A percentile compares a stretch with the other conserved stretches of the same genome.
Evolutionary conservation across 2,113 vertebrate genomes (phyloP).

Genomic region (Cinclus cinclus): DNA sequence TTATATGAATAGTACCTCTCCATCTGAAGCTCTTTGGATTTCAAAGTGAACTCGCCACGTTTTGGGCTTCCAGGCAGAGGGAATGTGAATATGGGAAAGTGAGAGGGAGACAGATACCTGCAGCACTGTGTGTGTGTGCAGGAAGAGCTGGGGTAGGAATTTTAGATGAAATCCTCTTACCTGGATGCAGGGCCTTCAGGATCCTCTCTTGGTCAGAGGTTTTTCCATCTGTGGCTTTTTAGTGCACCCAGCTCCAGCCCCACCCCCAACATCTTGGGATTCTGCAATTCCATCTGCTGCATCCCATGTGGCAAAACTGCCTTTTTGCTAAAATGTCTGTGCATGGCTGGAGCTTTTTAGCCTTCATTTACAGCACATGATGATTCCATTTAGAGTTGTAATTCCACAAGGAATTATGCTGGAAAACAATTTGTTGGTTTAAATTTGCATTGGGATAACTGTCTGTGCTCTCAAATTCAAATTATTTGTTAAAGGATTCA

Average conservation of each 20-base stretch:
- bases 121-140: neutral
- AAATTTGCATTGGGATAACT: neutral
- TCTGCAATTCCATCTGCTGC: neutral
- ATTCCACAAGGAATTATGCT: neutral
- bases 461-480: neutral
- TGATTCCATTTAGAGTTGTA: neutral
- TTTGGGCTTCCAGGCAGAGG: neutral
- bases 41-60: accelerated
- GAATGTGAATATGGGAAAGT: neutral
- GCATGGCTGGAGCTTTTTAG: neutral
- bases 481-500: neutral
- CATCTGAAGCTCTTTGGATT: neutral
- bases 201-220: neutral
- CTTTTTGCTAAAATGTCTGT: neutral
- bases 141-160: neutral
- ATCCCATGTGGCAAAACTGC: neutral
- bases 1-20: neutral
- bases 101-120: neutral
- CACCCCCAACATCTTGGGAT: neutral
- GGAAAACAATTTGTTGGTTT: neutral
- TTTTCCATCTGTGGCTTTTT: neutral
- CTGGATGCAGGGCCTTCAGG: neutral
- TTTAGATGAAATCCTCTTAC: neutral
- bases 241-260: accelerated
- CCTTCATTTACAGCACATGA: neutral